Evolutionary conservation across 2,888 invertebrate genomes (phyloP), one percentile per base, ranked within the genome.

Genomic region (Platypus cylindrus): DNA sequence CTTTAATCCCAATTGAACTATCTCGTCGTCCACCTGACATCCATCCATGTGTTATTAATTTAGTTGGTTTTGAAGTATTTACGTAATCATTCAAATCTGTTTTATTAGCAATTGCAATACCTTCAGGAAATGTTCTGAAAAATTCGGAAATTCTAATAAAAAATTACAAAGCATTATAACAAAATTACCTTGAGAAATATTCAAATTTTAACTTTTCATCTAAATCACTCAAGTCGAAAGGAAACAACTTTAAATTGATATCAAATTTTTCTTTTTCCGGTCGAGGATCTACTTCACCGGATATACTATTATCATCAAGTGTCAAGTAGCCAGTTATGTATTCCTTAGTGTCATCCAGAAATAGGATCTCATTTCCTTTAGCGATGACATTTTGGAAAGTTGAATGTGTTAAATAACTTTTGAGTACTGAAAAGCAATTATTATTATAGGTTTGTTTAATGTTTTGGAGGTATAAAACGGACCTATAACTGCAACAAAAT

Each of bases 31-130:
- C 64, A 30, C 53, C 53, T 1, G 68, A 64, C 32, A 64, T 50
- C 71, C 71, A 73, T 14, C 62, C 62, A 44, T 73, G 73, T 3
- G 71, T 68, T 9, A 71, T 37, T 9, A 68, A 60, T 53, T 65
- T 68, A 1, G 68, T 55, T 2, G 58, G 50, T 41, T 67, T 66
- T 1, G 58, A 56, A 2, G 49, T 45, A 45, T 70, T 60, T 37
- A 67, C 66, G 16, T 42, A 34, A 29, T 41, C 37, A 8, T 27
- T 14, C n/a, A 50, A 29, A 13, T 44, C 40, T 5, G 4, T 17
- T 29, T 36, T 24, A n/a, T 33, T 23, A 12, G 3, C 16, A 5
- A 41, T 36, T 23, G 22, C 18, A 17, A 33, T 16, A 3, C 43
- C 51, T 11, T 46, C 26, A 5, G 41, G 44, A 36, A 32, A 14